Conservation (phyloP, 2,888 invertebrate genomes). For the Tortricodes alternella region DNA sequence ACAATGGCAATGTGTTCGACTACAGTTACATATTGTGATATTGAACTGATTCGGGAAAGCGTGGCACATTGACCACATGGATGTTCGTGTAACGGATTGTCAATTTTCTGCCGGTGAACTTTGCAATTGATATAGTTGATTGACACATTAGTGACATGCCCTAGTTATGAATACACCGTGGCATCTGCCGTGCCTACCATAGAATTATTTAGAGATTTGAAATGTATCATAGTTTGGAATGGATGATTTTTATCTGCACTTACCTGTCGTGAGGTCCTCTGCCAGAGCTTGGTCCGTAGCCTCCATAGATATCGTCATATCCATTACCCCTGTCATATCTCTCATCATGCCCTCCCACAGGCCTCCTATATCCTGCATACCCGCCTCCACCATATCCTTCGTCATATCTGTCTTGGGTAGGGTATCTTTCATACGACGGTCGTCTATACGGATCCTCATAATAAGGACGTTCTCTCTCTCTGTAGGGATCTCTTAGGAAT, state of each 20-base stretch:
- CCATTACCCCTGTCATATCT: slow-evolving; percentile 47
- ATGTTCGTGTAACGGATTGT: slow-evolving; percentile 40
- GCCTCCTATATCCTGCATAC: neutral
- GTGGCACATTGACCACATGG: slow-evolving; percentile 39
- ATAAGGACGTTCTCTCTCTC: slow-evolving; percentile 52
- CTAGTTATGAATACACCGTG: neutral
- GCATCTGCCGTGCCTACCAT: neutral
- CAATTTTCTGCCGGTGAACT: slow-evolving; percentile 36
- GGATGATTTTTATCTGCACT: no score
- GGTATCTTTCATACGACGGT: slow-evolving; percentile 61
- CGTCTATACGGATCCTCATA: slow-evolving; percentile 63
- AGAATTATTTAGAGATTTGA: neutral
- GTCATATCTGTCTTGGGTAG: slow-evolving; percentile 51
- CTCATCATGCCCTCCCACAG: slow-evolving; percentile 49
- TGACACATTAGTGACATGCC: slow-evolving; percentile 17
- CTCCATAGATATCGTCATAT: slow-evolving; percentile 66
- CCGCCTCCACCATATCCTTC: slow-evolving; percentile 42
- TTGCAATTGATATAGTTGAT: slow-evolving; percentile 32
- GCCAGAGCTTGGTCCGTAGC: slow-evolving; percentile 57
- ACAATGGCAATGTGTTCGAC: slow-evolving; percentile 15
- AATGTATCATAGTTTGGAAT: no score
- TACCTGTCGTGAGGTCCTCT: slow-evolving; percentile 78
- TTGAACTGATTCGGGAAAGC: slow-evolving; percentile 47
- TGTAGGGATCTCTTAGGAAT: slow-evolving; percentile 66
- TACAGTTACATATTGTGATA: slow-evolving; percentile 19